Evolutionary conservation across 2,797 vertebrate genomes (phyloP).

Genomic region (Danionella dracula): DNA sequence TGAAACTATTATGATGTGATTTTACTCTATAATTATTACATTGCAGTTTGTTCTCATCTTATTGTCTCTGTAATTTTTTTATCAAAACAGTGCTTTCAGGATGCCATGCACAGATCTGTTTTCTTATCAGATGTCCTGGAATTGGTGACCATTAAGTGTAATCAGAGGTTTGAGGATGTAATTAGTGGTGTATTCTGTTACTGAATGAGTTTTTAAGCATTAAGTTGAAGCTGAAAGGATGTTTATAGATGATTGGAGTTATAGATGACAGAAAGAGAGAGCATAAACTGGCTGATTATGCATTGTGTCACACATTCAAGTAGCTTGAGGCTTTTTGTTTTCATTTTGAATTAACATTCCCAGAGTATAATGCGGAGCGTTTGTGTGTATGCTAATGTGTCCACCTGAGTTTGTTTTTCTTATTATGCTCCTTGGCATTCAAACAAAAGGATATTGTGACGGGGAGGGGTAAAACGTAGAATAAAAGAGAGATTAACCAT

Average conservation of each 20-base stretch:
- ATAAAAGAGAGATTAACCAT: neutral
- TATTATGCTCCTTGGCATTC: slow-evolving; percentile 2
- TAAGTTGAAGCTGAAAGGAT: neutral
- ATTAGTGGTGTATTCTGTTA: slow-evolving; percentile 17
- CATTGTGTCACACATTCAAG: slow-evolving; percentile 20
- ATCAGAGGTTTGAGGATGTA: slow-evolving; percentile 16
- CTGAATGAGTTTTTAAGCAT: slow-evolving; percentile 22
- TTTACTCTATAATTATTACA: too few relatives aligned
- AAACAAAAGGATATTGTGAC: neutral
- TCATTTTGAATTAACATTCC: slow-evolving; percentile 8
- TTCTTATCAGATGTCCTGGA: neutral
- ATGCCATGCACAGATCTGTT: neutral
- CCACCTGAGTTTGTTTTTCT: neutral
- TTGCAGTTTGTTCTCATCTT: too few relatives aligned
- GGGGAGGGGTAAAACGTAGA: neutral
- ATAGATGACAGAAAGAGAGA: slow-evolving; percentile 7
- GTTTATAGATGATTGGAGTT: neutral
- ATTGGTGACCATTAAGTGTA: neutral
- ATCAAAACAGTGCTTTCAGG: too few relatives aligned
- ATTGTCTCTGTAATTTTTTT: too few relatives aligned
- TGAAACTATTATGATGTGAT: too few relatives aligned
- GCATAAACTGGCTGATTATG: slow-evolving; percentile 36
- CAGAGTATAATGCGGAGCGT: neutral
- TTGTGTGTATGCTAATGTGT: slow-evolving; percentile 15
- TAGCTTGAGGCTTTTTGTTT: slow-evolving; percentile 27